A percentile compares a stretch with the other conserved stretches of the same genome.
Evolutionary conservation across 2,113 vertebrate genomes (phyloP).

Genomic region (Nematolebias whitei): DNA sequence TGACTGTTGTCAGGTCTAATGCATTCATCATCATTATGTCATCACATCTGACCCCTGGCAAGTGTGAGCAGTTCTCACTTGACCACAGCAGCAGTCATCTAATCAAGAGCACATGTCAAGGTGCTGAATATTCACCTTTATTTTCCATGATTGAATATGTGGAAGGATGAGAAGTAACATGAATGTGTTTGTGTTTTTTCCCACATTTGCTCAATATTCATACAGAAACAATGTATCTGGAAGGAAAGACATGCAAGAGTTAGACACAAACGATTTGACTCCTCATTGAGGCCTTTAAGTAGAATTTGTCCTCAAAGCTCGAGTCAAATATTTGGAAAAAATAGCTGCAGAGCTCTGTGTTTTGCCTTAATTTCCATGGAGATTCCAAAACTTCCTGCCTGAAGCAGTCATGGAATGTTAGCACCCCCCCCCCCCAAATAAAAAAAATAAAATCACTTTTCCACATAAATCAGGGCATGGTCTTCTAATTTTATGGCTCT

Average conservation of each 20-base stretch:
- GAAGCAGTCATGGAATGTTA: conserved; percentile 72
- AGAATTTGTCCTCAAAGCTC: conserved; percentile 47
- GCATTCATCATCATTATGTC: conserved; percentile 47
- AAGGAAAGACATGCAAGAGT: conserved; percentile 24
- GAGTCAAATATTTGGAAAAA: conserved; percentile 69
- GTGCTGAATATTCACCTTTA: not conserved
- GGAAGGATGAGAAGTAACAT: not conserved
- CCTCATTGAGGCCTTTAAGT: conserved; percentile 31
- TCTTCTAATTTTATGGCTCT: conserved; percentile 67
- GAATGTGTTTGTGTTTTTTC: conserved; percentile 4
- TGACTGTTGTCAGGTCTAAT: conserved; percentile 30
- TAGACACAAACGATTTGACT: conserved; percentile 45
- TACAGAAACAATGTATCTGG: conserved; percentile 11
- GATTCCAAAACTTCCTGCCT: conserved; percentile 83
- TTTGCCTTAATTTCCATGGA: conserved; percentile 79
- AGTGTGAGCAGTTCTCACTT: conserved; percentile 28
- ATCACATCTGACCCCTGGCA: conserved; percentile 42
- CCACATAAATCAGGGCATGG: conserved; percentile 76
- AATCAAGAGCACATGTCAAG: conserved; percentile 42
- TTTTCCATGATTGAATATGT: not conserved
- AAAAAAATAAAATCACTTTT: no score
- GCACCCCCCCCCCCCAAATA: conserved; percentile 55
- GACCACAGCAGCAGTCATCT: conserved; percentile 3
- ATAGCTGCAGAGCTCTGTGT: conserved; percentile 67
- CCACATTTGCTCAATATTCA: not conserved